These are phyloP conservation scores for Dendrolimus punctatus DNA, from an alignment of 1,140 invertebrate species.

Conservation along the genomic window DNA sequence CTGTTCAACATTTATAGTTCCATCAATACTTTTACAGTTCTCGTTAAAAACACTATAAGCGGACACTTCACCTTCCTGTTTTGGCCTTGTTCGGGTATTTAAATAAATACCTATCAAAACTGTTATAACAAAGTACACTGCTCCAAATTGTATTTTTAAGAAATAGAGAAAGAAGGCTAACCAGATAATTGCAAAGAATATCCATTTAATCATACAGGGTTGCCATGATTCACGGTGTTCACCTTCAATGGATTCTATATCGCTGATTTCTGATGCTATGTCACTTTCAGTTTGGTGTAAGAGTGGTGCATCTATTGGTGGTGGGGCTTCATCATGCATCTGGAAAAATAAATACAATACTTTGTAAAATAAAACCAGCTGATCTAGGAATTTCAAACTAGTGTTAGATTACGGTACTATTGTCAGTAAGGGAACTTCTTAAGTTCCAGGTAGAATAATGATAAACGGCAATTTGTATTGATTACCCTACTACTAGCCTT, in stretches of 20 bases:
- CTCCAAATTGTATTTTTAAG: slow-evolving; percentile 89
- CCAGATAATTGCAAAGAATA: slow-evolving; percentile 47
- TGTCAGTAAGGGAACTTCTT: too few relatives aligned
- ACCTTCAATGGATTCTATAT: slow-evolving; percentile 38
- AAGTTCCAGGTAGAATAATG: too few relatives aligned
- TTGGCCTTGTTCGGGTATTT: slow-evolving; percentile 85
- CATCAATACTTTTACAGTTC: slow-evolving; percentile 92
- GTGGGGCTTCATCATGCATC: slow-evolving; percentile 37
- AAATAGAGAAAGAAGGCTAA: slow-evolving; percentile 47
- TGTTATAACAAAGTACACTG: slow-evolving; percentile 89
- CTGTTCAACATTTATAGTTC: slow-evolving; percentile 95
- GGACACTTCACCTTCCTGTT: slow-evolving; percentile 84
- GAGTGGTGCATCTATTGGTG: slow-evolving; percentile 7
- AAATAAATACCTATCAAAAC: slow-evolving; percentile 85
- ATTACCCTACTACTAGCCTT: too few relatives aligned
- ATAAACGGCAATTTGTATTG: too few relatives aligned
- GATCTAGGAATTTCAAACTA: too few relatives aligned
- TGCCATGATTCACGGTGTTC: slow-evolving; percentile 39
- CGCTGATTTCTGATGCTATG: slow-evolving; percentile 34
- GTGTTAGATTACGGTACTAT: too few relatives aligned
- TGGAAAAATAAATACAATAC: slow-evolving; percentile 15
- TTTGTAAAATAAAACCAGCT: too few relatives aligned
- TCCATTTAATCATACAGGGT: slow-evolving; percentile 49
- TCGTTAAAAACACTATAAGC: slow-evolving; percentile 99
- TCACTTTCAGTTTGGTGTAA: slow-evolving; percentile 27